Evolutionary conservation across 2,888 invertebrate genomes (phyloP), one percentile per base, ranked within the genome.

Genomic region (Cantharis nigra): DNA sequence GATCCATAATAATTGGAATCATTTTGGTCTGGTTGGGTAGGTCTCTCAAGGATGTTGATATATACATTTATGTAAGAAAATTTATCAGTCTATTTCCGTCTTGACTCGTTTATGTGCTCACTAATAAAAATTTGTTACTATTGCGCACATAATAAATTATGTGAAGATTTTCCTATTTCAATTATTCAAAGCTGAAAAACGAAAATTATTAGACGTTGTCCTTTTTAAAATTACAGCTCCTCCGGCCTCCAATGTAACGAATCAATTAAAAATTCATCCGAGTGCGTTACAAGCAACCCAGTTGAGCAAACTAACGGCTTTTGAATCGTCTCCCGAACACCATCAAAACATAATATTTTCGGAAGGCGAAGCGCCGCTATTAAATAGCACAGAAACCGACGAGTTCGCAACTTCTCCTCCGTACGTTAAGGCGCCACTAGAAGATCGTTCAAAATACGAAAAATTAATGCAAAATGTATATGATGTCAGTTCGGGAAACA

Each of bases 401-500:
- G 81, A 80, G 30, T 74, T 80, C 70, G 86, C 86, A 33, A 85
- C 86, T 62, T 89, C 91, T 14, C 88, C 91, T 71, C 90, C 90
- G 0, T 93, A 92, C 84, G 91, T 92, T 0, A 91, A 91, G 82
- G 90, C 92, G 0, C 93, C 93, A 0, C 81, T 92, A 4, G 94
- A 94, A 83, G 93, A 94, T 85, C 90, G 94, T 30, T 93, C 94
- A 18, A 94, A 94, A 83, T 95, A 95, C 85, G 94, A 94, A 84
- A 95, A 95, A 86, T 88, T 95, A 69, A 91, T 92, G 2, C 92
- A 91, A 84, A 92, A 91, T 81, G 85, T 86, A 0, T 90, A 90
- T 79, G 92, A 92, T 91, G 64, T 91, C 88, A 77, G 86, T 74
- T 87, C 87, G 0, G 91, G 91, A 81, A 91, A 91, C 83, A 91